Percentiles rank a stretch among this genome's conserved stretches.
These are phyloP conservation scores for Pseudochirops cupreus DNA, from an alignment of 2,797 vertebrate species.

Conservation along the genomic window DNA sequence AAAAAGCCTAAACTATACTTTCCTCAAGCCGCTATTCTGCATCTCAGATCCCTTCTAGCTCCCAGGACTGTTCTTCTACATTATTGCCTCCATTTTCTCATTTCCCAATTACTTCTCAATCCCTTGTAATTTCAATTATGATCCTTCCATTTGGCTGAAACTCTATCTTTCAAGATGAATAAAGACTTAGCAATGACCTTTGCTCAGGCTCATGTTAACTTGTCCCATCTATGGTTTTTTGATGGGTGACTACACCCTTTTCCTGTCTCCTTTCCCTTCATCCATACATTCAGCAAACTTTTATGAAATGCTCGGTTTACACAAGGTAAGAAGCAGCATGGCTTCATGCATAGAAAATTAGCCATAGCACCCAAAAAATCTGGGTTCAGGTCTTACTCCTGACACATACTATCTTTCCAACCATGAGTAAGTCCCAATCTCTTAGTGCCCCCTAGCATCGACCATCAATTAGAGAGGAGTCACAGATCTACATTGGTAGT, in stretches of 20 bases:
- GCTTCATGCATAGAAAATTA: neutral
- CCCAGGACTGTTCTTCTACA: neutral
- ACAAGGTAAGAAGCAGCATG: neutral
- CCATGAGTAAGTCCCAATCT: neutral
- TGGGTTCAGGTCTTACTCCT: neutral
- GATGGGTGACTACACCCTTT: neutral
- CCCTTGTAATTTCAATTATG: neutral
- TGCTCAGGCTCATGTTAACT: neutral
- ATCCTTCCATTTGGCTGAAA: neutral
- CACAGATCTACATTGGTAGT: neutral
- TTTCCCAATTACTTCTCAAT: neutral
- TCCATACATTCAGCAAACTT: neutral
- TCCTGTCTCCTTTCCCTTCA: neutral
- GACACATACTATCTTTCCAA: neutral
- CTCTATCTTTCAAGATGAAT: neutral
- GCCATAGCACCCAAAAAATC: neutral
- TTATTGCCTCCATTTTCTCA: neutral
- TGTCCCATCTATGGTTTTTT: neutral
- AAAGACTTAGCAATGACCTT: neutral
- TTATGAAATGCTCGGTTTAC: neutral
- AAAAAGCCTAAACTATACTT: neutral
- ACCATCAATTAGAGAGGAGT: neutral
- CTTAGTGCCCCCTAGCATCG: neutral
- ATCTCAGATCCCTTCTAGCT: neutral
- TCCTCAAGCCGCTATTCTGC: neutral